Percentiles rank a stretch among this genome's conserved stretches.
These are phyloP conservation scores for Esox niger DNA, from an alignment of 2,113 vertebrate species.

Conservation along the genomic window DNA sequence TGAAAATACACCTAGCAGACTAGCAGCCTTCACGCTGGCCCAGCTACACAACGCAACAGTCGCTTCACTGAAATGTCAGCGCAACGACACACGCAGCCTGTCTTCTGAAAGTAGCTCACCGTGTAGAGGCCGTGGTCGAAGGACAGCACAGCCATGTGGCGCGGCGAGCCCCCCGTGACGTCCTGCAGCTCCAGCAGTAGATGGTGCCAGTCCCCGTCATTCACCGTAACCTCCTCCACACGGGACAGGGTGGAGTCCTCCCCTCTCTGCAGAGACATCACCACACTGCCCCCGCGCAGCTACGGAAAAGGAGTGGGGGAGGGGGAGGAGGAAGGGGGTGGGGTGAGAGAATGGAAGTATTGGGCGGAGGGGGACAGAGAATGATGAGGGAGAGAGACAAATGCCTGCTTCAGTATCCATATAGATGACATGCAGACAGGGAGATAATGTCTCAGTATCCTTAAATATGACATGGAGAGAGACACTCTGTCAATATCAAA, in stretches of 20 bases:
- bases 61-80: too few species aligned
- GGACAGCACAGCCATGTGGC: constrained; percentile 74
- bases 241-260: constrained; percentile 73
- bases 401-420: too few species aligned
- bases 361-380: too few species aligned
- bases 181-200: constrained; percentile 78
- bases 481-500: background rate
- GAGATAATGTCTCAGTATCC: too few species aligned
- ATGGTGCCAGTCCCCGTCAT: constrained; percentile 89
- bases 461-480: too few species aligned
- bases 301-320: constrained; percentile 45
- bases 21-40: background rate
- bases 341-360: background rate
- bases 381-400: background rate
- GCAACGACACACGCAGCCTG: background rate
- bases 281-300: constrained; percentile 78
- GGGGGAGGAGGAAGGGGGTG: background rate
- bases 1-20: background rate
- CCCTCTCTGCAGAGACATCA: constrained; percentile 77
- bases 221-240: constrained; percentile 78
- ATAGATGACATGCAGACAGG: too few species aligned
- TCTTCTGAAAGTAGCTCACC: constrained; percentile 47
- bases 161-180: constrained; percentile 39
- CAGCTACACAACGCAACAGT: too few species aligned
- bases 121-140: constrained; percentile 85